A percentile compares a stretch with the other conserved stretches of the same genome.
These are phyloP conservation scores for Pterobdella sp. DNA, from an alignment of 2,888 invertebrate species.

Conservation along the genomic window DNA sequence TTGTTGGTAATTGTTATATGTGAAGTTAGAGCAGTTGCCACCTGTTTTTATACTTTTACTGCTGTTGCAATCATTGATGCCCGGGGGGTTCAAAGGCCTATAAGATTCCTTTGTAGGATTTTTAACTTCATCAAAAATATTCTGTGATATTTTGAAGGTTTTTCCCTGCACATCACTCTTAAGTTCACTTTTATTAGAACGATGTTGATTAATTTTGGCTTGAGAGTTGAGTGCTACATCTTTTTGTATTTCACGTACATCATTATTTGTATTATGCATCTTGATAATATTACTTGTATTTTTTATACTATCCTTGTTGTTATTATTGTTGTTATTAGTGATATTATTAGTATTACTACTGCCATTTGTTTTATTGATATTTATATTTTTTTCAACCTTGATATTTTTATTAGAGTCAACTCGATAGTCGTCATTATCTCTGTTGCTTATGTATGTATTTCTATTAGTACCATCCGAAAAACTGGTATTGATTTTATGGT, in stretches of 20 bases:
- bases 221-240: too few species aligned
- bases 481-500: too few species aligned
- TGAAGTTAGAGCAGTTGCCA: neutral
- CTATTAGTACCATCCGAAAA: too few species aligned
- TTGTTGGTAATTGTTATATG: too few species aligned
- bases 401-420: neutral
- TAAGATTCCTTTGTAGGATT: neutral
- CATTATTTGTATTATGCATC: too few species aligned
- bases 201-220: too few species aligned
- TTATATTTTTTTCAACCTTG: neutral
- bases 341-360: neutral
- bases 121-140: neutral
- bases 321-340: neutral
- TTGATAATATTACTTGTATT: neutral
- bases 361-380: neutral
- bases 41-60: neutral
- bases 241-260: too few species aligned
- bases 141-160: neutral
- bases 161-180: too few species aligned
- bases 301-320: neutral
- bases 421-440: too few species aligned
- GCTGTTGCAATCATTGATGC: neutral
- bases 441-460: too few species aligned
- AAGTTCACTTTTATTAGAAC: too few species aligned
- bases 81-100: neutral